phyloP scores from a whole-genome alignment of 2,888 invertebrate genomes.

The Julus scanicus region DNA sequence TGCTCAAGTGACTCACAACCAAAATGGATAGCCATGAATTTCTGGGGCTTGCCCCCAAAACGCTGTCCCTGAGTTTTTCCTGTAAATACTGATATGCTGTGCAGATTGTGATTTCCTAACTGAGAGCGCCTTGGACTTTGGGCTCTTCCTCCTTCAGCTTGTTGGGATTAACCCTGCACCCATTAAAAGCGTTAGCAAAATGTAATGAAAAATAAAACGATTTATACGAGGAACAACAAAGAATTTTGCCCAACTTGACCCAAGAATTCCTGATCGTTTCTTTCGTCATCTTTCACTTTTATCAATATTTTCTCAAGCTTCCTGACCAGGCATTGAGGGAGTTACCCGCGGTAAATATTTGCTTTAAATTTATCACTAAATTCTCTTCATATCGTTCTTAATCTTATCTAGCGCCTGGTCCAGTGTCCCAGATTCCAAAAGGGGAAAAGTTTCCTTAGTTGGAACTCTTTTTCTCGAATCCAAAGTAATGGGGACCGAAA shows the following conservation, averaged over 20 bases:
- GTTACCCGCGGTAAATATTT: neutral
- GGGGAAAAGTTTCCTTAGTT: too few relatives aligned
- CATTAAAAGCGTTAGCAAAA: neutral
- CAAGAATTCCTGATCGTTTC: neutral
- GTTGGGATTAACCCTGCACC: neutral
- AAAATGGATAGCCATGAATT: neutral
- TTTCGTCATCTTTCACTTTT: neutral
- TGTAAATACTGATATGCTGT: neutral
- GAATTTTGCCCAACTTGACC: neutral
- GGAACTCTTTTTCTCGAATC: too few relatives aligned
- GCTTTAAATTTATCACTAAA: neutral
- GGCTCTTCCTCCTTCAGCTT: neutral
- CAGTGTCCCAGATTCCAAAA: neutral
- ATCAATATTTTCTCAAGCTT: neutral
- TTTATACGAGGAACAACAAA: neutral
- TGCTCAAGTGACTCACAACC: neutral
- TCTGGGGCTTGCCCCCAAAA: conserved; percentile 32
- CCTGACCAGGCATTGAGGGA: neutral
- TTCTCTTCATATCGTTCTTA: neutral
- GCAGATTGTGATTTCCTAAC: conserved; percentile 16
- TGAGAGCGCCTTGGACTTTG: neutral
- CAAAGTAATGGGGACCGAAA: too few relatives aligned
- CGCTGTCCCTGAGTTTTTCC: conserved; percentile 24
- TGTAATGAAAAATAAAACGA: neutral
- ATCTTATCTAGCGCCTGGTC: conserved; percentile 14